Evolutionary conservation across 2,797 vertebrate species (phyloP), one percentile per base, ranked within the genome.

Genomic region (Notolabrus celidotus): DNA sequence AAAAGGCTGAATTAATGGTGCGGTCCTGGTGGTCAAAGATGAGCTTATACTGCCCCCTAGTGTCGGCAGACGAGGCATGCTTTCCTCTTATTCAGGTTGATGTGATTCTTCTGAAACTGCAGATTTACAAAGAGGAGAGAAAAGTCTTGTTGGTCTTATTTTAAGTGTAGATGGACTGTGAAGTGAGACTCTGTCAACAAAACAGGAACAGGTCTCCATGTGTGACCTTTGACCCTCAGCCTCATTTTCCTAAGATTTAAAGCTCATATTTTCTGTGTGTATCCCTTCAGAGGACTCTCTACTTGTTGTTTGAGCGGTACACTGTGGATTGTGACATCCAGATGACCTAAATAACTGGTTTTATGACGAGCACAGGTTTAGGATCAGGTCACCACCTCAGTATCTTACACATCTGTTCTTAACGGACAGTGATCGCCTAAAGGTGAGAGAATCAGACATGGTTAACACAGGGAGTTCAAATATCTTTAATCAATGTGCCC

Each of bases 1-100:
- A 70, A 80, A 69, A 67, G 58, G 33, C 7, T 29, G 76, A 83
- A 75, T 65, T 33, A 67, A 74, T 10, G 33, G 69, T 0, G 38
- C 23, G 1, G 0, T 1, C 16, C 47, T 25, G 34, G 31, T 6
- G 1, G 1, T 57, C 61, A 80, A 53, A 79, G 0, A 8, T 78
- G 49, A 51, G 15, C 54, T 4, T 25, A 3, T 61, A 14, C 74
- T 86, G 89, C 86, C 83, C 67, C 86, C 89, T 83, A 38, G 67
- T 85, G 87, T 19, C 50, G 0, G 20, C 51, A 46, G 7, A 1
- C 0, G 0, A 11, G 12, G 9, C 10, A 0, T 22, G 41, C 3
- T 55, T 47, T 23, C 3, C n/a, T 36, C 11, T 29, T 20, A 1
- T 17, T 20, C 8, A 43, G 25, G 16, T 22, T 41, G 10, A 38